phyloP scores from a whole-genome alignment of 1,140 invertebrate genomes.

The Aphaenogaster ashmeadi region DNA sequence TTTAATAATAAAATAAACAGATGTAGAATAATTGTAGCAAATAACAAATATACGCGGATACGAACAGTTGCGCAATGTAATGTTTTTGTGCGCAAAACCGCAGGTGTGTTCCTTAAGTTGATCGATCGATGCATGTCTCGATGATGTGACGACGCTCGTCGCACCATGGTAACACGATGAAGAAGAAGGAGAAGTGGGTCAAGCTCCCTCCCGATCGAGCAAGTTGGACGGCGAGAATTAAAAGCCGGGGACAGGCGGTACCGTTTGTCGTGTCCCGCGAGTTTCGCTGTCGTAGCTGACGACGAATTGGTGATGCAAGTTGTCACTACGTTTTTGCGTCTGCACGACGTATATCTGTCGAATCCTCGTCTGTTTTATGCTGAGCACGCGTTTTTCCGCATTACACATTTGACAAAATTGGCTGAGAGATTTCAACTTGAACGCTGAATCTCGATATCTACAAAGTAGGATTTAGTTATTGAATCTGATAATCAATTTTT shows the following conservation, averaged over 20 bases:
- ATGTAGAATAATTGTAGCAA: background rate
- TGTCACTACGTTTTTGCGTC: conserved; percentile 38
- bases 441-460: background rate
- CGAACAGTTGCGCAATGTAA: conserved; percentile 39
- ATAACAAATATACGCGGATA: background rate
- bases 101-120: conserved; percentile 57
- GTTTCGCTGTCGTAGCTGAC: conserved; percentile 43
- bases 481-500: background rate
- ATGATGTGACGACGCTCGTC: conserved; percentile 61
- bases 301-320: conserved; percentile 54
- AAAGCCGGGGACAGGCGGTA: conserved; percentile 63
- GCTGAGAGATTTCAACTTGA: background rate
- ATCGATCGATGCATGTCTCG: conserved; percentile 60
- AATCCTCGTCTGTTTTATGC: conserved; percentile 13
- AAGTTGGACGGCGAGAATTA: conserved; percentile 68
- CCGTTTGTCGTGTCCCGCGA: conserved; percentile 55
- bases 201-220: conserved; percentile 49
- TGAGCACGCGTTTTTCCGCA: conserved; percentile 31
- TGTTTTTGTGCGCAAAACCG: conserved; percentile 43
- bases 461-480: background rate
- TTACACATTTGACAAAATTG: conserved; percentile 14
- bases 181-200: conserved; percentile 56
- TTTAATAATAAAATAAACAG: background rate
- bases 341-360: conserved; percentile 34
- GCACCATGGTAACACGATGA: conserved; percentile 30